These are phyloP conservation scores for Sphenopsis melanotis DNA, from an alignment of 2,797 vertebrate species.

Conservation along the genomic window DNA sequence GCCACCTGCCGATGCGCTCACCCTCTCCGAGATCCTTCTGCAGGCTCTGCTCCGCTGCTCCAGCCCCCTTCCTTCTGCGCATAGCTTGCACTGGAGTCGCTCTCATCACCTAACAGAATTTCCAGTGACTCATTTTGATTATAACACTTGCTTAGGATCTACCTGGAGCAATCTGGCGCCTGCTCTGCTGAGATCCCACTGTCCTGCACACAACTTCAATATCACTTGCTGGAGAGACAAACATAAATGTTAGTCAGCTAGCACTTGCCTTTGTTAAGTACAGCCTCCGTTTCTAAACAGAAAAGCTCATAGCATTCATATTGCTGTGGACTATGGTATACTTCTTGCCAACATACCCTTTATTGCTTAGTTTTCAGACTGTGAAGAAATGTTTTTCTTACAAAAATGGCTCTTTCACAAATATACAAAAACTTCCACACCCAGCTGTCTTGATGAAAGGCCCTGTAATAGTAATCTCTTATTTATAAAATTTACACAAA, in stretches of 20 bases:
- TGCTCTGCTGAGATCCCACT: neutral
- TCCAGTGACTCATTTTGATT: neutral
- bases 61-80: fast-evolving
- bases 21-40: too few relatives aligned
- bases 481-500: neutral
- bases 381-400: neutral
- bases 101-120: neutral
- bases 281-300: neutral
- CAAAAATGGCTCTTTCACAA: neutral
- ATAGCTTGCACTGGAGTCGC: fast-evolving
- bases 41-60: fast-evolving
- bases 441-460: neutral
- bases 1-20: slow-evolving; percentile 84
- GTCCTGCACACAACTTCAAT: fast-evolving
- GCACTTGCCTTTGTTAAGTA: neutral
- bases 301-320: neutral
- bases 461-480: neutral
- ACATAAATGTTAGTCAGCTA: too few relatives aligned
- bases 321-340: fast-evolving
- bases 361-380: neutral
- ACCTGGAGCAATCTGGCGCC: neutral
- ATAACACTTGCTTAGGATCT: neutral
- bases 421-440: neutral
- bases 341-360: fast-evolving
- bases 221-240: neutral